Evolutionary conservation across 2,113 vertebrate species (phyloP), one percentile per base, ranked within the genome.

Genomic region (Syngnathus scovelli): DNA sequence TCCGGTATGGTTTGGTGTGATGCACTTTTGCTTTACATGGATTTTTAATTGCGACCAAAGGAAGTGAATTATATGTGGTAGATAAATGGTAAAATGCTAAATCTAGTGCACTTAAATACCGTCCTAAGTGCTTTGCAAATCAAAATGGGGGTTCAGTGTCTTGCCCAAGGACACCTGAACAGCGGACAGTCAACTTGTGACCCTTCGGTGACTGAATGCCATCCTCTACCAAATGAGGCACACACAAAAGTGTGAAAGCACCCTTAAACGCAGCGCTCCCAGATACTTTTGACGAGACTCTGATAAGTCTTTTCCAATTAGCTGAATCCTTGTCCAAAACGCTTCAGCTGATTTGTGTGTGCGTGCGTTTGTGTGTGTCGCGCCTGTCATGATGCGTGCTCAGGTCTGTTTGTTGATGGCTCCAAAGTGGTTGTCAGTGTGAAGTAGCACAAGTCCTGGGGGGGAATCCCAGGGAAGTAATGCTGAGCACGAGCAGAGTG

Each of bases 351-450:
- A 39, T 39, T 46, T 44, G 38, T 51, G 9, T 37, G 59, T 48
- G 39, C 33, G 41, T 33, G 6, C 65, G 36, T 49, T 13, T 72
- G 46, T 64, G 38, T 59, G 33, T 54, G 71, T 56, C 66, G 78
- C 75, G 78, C 82, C 83, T 87, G 85, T 87, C 84, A 84, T 70
- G 64, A 71, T 80, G 70, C 69, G 76, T 78, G 80, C 73, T 68
- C 78, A 85, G 74, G 79, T 85, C 83, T 85, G 72, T 78, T 61
- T 82, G 72, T 70, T 85, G 87, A 87, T 76, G 83, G 69, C 77
- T 85, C 75, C 74, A 79, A 84, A 87, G 85, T 86, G 83, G 85
- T 87, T 88, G 87, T 87, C 87, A 84, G 72, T 82, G 80, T 88
- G 80, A 88, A 87, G 82, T 86, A 75, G 84, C 77, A 83, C 81